Percentiles rank a stretch among this genome's conserved stretches.
Evolutionary conservation across 2,113 vertebrate genomes (phyloP).

Genomic region (Panthera leo): DNA sequence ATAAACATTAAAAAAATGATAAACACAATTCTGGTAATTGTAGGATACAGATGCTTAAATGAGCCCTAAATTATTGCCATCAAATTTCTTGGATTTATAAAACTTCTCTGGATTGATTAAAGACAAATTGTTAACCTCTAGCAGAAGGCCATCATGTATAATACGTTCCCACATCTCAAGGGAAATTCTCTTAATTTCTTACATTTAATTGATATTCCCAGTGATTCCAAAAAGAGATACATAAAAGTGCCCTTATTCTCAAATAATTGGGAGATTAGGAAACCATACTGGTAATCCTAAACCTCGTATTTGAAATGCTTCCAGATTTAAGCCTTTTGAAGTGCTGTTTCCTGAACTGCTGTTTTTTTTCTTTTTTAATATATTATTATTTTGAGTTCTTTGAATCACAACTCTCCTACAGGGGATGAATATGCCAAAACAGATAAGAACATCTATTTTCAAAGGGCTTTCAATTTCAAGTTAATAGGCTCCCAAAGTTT

Average conservation of each 20-base stretch:
- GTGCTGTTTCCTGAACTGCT: conserved; percentile 46
- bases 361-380: background rate
- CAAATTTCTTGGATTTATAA: background rate
- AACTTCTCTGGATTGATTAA: conserved; percentile 11
- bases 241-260: conserved; percentile 37
- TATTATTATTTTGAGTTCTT: conserved; percentile 59
- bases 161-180: background rate
- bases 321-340: conserved; percentile 62
- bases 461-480: conserved; percentile 32
- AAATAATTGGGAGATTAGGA: conserved; percentile 56
- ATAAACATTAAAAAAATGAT: background rate
- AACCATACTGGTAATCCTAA: conserved; percentile 39
- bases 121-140: background rate
- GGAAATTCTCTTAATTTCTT: conserved; percentile 3
- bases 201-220: conserved; percentile 33
- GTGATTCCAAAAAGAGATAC: conserved; percentile 20
- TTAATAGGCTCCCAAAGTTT: conserved; percentile 59
- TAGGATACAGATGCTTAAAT: background rate
- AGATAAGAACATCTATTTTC: conserved; percentile 61
- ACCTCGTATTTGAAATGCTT: conserved; percentile 34
- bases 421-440: conserved; percentile 41
- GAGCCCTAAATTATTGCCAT: background rate
- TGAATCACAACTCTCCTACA: conserved; percentile 46
- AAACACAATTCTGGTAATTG: background rate
- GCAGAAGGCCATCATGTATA: background rate